Base-by-base conservation (phyloP, 2,888 invertebrate genomes). In the Tiliacea aurago region DNA sequence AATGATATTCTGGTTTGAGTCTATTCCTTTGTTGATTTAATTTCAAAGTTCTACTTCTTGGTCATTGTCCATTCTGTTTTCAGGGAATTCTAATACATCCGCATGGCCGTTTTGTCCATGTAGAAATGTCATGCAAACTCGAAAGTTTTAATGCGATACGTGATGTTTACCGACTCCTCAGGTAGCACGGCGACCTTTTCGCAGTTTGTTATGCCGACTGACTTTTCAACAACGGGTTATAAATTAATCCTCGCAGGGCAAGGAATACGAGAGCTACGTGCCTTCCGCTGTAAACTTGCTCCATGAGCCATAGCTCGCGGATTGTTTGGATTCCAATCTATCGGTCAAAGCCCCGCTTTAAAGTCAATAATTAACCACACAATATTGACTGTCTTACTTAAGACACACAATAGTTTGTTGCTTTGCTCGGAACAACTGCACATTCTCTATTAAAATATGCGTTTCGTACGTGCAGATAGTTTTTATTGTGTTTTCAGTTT, bases 231-330 rank as follows among this genome's bases (percentile, higher is more conserved):
- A 79, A 75, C 76, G 61, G 80, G 73, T 78, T 74, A 82, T 86
- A 87, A 87, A 84, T 81, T 75, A 85, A 79, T 77, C 71, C 83
- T 78, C 76, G 64, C 64, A 69, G 78, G 80, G 85, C 84, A 86
- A 84, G 86, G 88, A 91, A 90, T 90, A 92, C 89, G 91, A 87
- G 89, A 79, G 81, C 88, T 92, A 93, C 95, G 95, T 95, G 95
- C 94, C 91, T 93, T 93, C 92, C 93, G 91, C 85, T 90, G 90
- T 87, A 90, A 93, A 92, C 92, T 88, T 85, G 73, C 76, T 71
- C 66, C 80, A 76, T 86, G 86, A 89, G 86, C 62, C 69, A 72
- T 53, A 23, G 49, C 75, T 91, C 88, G 88, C 88, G 86, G 87
- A 89, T 90, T 94, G 92, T 93, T 94, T 93, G 89, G 86, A 91